Percentiles rank a stretch among this genome's conserved stretches.
These are phyloP conservation scores for Astreopora myriophthalma DNA, from an alignment of 64 coral and sea anemone species.

Conservation along the genomic window DNA sequence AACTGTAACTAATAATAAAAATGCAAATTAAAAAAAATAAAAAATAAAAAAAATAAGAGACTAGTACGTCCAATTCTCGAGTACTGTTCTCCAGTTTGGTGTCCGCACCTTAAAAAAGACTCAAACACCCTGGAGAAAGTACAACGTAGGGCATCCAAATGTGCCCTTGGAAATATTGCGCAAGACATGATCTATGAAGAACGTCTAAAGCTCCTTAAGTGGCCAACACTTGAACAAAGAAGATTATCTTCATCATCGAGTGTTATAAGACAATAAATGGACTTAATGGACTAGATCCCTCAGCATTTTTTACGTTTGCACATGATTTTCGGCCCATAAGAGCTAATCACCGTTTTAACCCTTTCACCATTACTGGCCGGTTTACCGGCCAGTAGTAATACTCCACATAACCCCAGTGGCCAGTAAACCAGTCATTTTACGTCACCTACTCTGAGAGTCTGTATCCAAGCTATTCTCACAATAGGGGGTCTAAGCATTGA, in stretches of 20 bases:
- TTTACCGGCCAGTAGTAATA: no score
- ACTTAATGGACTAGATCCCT: conserved; percentile 45
- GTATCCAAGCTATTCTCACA: no score
- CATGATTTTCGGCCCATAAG: conserved; percentile 35
- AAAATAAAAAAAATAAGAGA: no score
- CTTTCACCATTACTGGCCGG: no score
- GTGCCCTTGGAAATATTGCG: background rate
- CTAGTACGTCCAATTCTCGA: conserved; percentile 44
- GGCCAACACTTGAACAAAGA: background rate
- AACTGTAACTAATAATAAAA: no score
- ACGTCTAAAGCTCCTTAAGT: background rate
- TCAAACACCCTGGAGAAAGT: background rate
- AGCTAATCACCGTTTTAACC: conserved; percentile 33
- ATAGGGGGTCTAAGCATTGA: no score
- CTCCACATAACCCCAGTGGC: no score
- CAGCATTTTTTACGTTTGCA: conserved; percentile 37
- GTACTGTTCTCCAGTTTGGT: conserved; percentile 1
- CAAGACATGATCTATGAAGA: background rate
- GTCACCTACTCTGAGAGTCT: no score
- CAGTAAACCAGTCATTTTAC: no score
- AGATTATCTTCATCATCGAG: no score
- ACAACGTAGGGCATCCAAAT: background rate
- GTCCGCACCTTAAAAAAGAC: background rate
- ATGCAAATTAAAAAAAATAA: no score
- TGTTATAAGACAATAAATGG: conserved; percentile 5